Percentiles rank a stretch among this genome's conserved stretches.
phyloP scores from a whole-genome alignment of 2,888 invertebrate genomes.

The Pegoplata infirma region DNA sequence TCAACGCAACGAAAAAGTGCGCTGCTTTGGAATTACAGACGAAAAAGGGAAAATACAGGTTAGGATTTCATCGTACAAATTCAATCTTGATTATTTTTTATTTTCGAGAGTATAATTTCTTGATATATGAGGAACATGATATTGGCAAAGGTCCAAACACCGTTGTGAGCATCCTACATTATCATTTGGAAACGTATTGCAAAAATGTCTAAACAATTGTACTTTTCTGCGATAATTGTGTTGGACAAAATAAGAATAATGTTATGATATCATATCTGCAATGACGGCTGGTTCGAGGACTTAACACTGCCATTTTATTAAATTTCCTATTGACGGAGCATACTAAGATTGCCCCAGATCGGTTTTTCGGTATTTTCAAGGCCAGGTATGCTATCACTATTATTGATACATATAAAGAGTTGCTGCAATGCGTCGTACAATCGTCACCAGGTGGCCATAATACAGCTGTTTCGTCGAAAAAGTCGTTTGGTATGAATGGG shows the following conservation, averaged over 20 bases:
- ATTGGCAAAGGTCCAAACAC: conserved; percentile 6
- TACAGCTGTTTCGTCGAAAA: conserved; percentile 12
- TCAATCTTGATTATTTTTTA: neutral
- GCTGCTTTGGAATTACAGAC: conserved; percentile 7
- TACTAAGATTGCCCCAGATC: conserved; percentile 12
- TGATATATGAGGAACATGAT: conserved; percentile 5
- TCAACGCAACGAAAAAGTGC: neutral
- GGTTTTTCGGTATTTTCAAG: conserved; percentile 11
- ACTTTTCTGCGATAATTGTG: conserved; percentile 1
- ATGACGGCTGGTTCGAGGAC: neutral
- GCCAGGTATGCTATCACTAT: conserved; percentile 15
- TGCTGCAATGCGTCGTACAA: conserved; percentile 19
- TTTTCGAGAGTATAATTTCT: neutral
- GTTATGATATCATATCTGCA: conserved; percentile 7
- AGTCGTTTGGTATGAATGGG: conserved; percentile 23
- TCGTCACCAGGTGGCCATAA: conserved; percentile 18
- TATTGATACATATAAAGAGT: conserved; percentile 1
- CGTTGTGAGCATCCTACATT: conserved; percentile 5
- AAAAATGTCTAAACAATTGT: conserved; percentile 12
- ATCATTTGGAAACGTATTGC: conserved; percentile 10
- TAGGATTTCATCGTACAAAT: conserved; percentile 7
- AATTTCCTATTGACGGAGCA: conserved; percentile 7
- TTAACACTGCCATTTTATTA: neutral
- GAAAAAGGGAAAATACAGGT: conserved; percentile 12
- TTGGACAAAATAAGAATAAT: conserved; percentile 6